Conservation (phyloP, 2,888 invertebrate genomes). For the Clivina fossor region DNA sequence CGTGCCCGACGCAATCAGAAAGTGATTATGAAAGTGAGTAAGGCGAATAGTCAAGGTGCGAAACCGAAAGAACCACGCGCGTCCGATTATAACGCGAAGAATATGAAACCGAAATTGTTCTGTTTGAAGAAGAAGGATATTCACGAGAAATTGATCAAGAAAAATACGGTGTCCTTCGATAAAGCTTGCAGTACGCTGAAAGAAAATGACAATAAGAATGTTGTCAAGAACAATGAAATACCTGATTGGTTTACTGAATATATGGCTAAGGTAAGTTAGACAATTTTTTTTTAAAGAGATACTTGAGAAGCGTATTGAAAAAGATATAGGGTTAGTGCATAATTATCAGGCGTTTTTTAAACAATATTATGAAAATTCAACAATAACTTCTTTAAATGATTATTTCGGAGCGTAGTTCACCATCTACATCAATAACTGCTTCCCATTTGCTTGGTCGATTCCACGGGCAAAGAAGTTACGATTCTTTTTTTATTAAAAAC, state of each 20-base stretch:
- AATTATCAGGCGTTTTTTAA: too few relatives aligned
- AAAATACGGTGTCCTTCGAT: constrained; percentile 6
- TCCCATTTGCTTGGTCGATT: too few relatives aligned
- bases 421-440: too few relatives aligned
- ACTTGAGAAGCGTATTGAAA: too few relatives aligned
- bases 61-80: constrained; percentile 19
- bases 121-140: constrained; percentile 31
- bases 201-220: constrained; percentile 35
- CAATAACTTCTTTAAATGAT: too few relatives aligned
- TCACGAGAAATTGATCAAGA: constrained; percentile 24
- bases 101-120: constrained; percentile 24
- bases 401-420: too few relatives aligned
- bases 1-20: constrained; percentile 22
- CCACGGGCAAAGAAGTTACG: too few relatives aligned
- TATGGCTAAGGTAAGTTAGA: constrained; percentile 49
- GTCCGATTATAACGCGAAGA: constrained; percentile 11
- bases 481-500: too few relatives aligned
- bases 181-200: background rate
- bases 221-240: constrained; percentile 37
- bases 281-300: too few relatives aligned
- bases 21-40: constrained; percentile 23
- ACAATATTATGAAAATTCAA: too few relatives aligned
- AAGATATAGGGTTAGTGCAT: too few relatives aligned
- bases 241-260: constrained; percentile 51
- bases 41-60: constrained; percentile 25